Conservation (phyloP, 2,888 invertebrate species). For the Corbicula japonica region DNA sequence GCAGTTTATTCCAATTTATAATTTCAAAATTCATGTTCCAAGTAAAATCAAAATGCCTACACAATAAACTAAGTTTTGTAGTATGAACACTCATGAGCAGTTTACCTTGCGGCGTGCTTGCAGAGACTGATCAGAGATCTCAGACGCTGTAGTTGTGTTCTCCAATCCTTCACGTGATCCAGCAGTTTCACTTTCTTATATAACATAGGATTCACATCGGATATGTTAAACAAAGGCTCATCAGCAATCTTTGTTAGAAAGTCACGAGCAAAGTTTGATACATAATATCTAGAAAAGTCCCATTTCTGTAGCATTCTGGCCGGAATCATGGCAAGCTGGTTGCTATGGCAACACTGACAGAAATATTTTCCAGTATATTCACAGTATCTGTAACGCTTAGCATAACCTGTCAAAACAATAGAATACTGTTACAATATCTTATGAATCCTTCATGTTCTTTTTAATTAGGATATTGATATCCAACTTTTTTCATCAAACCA, state of each 20-base stretch:
- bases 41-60: no score
- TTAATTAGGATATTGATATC: no score
- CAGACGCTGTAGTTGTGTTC: conserved; percentile 91
- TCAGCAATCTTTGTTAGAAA: conserved; percentile 92
- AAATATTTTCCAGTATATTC: conserved; percentile 94
- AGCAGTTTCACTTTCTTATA: conserved; percentile 90
- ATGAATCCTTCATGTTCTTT: no score
- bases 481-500: no score
- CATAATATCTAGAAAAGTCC: conserved; percentile 91
- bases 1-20: no score
- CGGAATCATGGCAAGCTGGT: conserved; percentile 91
- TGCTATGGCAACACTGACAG: conserved; percentile 94
- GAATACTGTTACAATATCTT: no score
- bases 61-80: no score
- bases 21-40: no score
- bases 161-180: conserved; percentile 89
- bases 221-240: conserved; percentile 93
- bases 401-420: conserved; percentile 89
- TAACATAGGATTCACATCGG: conserved; percentile 90
- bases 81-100: conserved; percentile 6
- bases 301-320: conserved; percentile 87
- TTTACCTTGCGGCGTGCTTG: conserved; percentile 89
- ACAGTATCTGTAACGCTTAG: conserved; percentile 92
- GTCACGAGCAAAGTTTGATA: conserved; percentile 93
- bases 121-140: conserved; percentile 92